A percentile compares a stretch with the other conserved stretches of the same genome.
phyloP scores from a whole-genome alignment of 2,797 vertebrate species.

The Dendrocincla tyrannina region DNA sequence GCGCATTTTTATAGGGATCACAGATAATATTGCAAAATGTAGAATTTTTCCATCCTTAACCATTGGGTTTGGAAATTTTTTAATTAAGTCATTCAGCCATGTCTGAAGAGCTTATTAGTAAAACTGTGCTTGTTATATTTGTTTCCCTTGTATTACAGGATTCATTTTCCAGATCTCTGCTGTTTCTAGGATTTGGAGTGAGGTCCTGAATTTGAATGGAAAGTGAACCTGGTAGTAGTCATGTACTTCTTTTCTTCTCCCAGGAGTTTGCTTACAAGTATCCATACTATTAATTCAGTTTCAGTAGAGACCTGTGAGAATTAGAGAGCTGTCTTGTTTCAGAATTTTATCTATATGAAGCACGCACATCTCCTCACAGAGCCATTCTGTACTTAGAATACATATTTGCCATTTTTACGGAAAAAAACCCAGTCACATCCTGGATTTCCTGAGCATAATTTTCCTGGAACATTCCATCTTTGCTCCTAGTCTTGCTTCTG shows the following conservation, averaged over 20 bases:
- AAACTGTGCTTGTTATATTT: not conserved
- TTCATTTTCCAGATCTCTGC: not conserved
- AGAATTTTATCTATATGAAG: not conserved
- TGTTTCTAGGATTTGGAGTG: not conserved
- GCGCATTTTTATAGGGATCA: not conserved
- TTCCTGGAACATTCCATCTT: not conserved
- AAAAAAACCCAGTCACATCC: rapidly evolving
- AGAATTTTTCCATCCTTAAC: not conserved
- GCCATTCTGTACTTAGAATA: not conserved
- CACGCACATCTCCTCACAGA: not conserved
- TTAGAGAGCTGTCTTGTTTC: not conserved
- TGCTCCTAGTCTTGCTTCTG: not conserved
- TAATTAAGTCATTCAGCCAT: not conserved
- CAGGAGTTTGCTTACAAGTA: not conserved
- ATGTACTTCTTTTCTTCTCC: not conserved
- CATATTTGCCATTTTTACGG: not conserved
- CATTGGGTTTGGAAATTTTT: not conserved
- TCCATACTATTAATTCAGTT: not conserved
- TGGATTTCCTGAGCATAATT: not conserved
- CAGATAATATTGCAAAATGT: not conserved
- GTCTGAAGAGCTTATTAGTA: not conserved
- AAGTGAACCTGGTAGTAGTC: not conserved
- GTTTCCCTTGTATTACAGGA: not conserved
- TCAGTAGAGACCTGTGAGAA: not conserved
- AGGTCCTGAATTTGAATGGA: not conserved